Percentiles rank a stretch among this genome's conserved stretches.
These are phyloP conservation scores for Pyrgus malvae DNA, from an alignment of 2,888 invertebrate genomes.

Conservation along the genomic window DNA sequence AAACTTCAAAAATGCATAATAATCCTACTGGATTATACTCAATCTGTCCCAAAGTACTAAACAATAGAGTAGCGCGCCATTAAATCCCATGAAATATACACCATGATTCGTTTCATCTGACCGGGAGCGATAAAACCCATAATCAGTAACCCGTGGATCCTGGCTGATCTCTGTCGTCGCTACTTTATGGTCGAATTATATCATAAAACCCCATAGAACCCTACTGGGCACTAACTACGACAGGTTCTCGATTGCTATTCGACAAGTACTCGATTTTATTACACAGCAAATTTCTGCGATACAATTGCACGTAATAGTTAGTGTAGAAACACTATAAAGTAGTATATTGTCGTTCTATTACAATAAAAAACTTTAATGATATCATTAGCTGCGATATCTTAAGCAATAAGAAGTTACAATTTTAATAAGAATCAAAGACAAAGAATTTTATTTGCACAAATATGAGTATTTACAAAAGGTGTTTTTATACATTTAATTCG, in stretches of 20 bases:
- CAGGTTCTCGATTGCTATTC: slow-evolving; percentile 4
- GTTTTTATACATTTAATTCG: too few relatives aligned
- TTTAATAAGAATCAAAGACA: too few relatives aligned
- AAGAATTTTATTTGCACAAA: too few relatives aligned
- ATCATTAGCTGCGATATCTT: too few relatives aligned
- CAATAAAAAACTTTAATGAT: too few relatives aligned
- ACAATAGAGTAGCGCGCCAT: slow-evolving; percentile 5
- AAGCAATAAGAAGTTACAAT: too few relatives aligned
- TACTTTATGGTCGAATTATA: slow-evolving; percentile 33
- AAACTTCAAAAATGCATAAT: neutral
- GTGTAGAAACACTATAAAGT: too few relatives aligned
- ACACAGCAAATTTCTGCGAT: too few relatives aligned
- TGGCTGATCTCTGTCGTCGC: slow-evolving; percentile 28
- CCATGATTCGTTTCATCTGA: slow-evolving; percentile 29
- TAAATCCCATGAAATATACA: slow-evolving; percentile 28
- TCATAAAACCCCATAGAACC: slow-evolving; percentile 26
- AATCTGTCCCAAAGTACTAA: neutral
- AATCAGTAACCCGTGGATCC: slow-evolving; percentile 29
- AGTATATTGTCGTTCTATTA: too few relatives aligned
- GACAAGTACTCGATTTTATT: neutral
- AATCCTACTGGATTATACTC: neutral
- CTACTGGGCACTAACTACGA: neutral
- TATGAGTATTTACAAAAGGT: too few relatives aligned
- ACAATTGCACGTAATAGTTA: too few relatives aligned
- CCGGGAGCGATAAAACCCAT: slow-evolving; percentile 31